phyloP scores from a whole-genome alignment of 2,113 vertebrate genomes.

The Erpornis zantholeuca region DNA sequence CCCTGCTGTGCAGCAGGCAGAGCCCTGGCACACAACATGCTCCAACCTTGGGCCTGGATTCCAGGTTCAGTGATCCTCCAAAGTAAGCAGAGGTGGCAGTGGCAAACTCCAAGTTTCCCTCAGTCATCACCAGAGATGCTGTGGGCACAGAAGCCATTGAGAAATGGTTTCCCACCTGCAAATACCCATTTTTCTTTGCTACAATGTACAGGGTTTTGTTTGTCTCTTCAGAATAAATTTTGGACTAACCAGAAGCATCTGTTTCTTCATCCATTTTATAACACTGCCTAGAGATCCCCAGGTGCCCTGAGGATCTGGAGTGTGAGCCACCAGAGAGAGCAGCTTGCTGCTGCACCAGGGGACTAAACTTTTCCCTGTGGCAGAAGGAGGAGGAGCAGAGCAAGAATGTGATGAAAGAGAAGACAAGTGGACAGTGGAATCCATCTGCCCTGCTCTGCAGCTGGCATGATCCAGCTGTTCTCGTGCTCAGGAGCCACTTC shows the following conservation, averaged over 20 bases:
- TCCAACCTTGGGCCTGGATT: neutral
- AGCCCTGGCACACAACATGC: neutral
- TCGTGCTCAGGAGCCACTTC: neutral
- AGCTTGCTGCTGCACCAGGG: neutral
- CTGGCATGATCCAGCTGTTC: neutral
- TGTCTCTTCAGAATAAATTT: neutral
- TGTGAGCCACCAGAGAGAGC: fast-evolving
- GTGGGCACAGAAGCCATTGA: neutral
- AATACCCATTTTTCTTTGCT: neutral
- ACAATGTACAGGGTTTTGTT: neutral
- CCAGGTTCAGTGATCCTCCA: neutral
- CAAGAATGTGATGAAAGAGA: neutral
- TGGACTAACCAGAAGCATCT: neutral
- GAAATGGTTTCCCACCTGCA: neutral
- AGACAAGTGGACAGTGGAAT: neutral
- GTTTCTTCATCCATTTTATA: neutral
- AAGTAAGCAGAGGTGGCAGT: neutral
- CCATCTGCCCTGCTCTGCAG: neutral
- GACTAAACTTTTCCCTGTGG: fast-evolving
- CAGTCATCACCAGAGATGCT: neutral
- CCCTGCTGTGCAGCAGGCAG: neutral
- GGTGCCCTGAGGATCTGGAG: fast-evolving
- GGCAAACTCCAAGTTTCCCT: neutral
- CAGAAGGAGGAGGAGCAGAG: neutral
- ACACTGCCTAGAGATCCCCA: neutral